phyloP scores from a whole-genome alignment of 2,797 vertebrate species.

The Orestias chungarensis region DNA sequence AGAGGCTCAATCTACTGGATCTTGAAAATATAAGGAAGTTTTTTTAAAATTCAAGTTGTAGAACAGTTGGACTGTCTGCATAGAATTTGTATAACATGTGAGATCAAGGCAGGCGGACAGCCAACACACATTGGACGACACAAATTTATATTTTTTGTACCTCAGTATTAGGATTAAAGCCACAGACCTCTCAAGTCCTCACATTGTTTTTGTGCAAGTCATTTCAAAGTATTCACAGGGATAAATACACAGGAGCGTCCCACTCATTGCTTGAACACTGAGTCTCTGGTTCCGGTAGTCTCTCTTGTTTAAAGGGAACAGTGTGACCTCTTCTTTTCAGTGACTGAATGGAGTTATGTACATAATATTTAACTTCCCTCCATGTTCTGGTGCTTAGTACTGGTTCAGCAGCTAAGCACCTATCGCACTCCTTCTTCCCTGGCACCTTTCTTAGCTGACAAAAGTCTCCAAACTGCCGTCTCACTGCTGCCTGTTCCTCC shows the following conservation, averaged over 20 bases:
- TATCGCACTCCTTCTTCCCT: conserved; percentile 76
- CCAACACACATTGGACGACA: conserved; percentile 22
- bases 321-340: conserved; percentile 63
- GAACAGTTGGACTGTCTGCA: conserved; percentile 28
- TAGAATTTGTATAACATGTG: conserved; percentile 5
- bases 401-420: conserved; percentile 74
- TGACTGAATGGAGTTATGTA: conserved; percentile 77
- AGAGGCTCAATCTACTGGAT: conserved; percentile 20
- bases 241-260: conserved; percentile 76
- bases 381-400: conserved; percentile 70
- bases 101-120: conserved; percentile 15
- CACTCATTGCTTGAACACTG: conserved; percentile 55
- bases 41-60: conserved; percentile 20
- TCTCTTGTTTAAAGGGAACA: conserved; percentile 42
- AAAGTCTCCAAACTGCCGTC: conserved; percentile 73
- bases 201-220: conserved; percentile 22
- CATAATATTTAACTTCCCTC: conserved; percentile 78
- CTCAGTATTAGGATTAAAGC: conserved; percentile 22
- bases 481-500: conserved; percentile 72
- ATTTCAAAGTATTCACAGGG: conserved; percentile 58
- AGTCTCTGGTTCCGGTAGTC: conserved; percentile 48
- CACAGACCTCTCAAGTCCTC: conserved; percentile 17
- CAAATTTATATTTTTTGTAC: conserved; percentile 22
- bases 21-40: conserved; percentile 10
- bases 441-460: conserved; percentile 71